These are phyloP conservation scores for Drosophila simulans DNA, from an alignment of 1,140 invertebrate genomes.

Conservation along the genomic window DNA sequence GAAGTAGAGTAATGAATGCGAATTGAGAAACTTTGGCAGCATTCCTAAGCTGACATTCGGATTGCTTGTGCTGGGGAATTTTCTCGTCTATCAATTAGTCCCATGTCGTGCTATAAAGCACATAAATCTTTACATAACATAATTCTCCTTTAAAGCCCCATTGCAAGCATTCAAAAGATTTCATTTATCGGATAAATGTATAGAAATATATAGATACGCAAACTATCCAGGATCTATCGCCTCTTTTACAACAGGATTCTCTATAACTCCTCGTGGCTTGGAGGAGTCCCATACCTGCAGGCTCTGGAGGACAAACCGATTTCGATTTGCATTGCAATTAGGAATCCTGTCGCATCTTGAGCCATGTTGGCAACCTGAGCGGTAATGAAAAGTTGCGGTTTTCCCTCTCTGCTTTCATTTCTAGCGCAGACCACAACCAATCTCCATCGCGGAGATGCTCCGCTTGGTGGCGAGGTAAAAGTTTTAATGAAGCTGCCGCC, in stretches of 20 bases:
- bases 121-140: no score
- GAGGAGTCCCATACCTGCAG: conserved; percentile 6
- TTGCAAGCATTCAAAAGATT: no score
- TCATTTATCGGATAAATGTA: no score
- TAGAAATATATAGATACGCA: no score
- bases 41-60: conserved; percentile 12
- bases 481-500: conserved; percentile 46
- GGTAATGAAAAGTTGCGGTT: conserved; percentile 49
- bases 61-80: neutral
- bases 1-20: neutral
- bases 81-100: neutral
- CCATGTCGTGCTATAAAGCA: no score
- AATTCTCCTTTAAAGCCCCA: no score
- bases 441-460: conserved; percentile 1
- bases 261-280: neutral
- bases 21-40: conserved; percentile 3
- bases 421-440: conserved; percentile 30
- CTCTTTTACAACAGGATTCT: no score
- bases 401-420: conserved; percentile 2
- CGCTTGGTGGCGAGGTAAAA: conserved; percentile 22
- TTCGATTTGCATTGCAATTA: conserved; percentile 33
- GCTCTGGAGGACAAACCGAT: conserved; percentile 18
- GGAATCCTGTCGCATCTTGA: conserved; percentile 23
- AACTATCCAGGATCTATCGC: no score
- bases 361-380: conserved; percentile 16